A percentile compares a stretch with the other conserved stretches of the same genome.
Conservation (phyloP, 1,140 invertebrate species). For the Drosophila equinoxialis region DNA sequence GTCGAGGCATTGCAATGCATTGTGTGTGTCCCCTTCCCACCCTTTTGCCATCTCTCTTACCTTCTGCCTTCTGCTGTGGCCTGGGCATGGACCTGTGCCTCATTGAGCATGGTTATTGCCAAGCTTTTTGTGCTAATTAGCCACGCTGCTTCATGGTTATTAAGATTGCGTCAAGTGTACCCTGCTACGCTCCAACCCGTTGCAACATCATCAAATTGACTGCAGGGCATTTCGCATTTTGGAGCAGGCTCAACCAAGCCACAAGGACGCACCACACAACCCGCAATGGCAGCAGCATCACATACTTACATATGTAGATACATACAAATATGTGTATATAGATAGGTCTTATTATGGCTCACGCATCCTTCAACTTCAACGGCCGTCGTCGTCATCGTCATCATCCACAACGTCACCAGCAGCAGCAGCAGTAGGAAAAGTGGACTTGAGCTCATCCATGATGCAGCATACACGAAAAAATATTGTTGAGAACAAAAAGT, state of each 20-base stretch:
- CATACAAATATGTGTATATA: not conserved
- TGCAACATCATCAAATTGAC: conserved; percentile 39
- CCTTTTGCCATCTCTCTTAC: not conserved
- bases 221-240: conserved; percentile 65
- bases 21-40: conserved; percentile 5
- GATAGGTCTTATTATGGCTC: conserved; percentile 71
- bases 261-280: conserved; percentile 68
- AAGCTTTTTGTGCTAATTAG: conserved; percentile 83
- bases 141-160: conserved; percentile 83
- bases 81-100: conserved; percentile 47
- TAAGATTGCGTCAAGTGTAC: conserved; percentile 83
- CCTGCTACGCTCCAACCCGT: conserved; percentile 15
- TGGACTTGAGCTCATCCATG: conserved; percentile 44
- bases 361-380: conserved; percentile 78
- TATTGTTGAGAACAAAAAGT: conserved; percentile 18
- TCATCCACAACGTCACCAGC: conserved; percentile 25
- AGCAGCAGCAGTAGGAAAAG: conserved; percentile 33
- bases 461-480: conserved; percentile 11
- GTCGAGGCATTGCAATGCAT: conserved; percentile 52
- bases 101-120: conserved; percentile 82
- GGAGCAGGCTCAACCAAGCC: conserved; percentile 48
- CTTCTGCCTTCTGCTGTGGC: conserved; percentile 31
- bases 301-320: conserved; percentile 27
- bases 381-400: conserved; percentile 43
- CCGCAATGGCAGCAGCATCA: conserved; percentile 12